Evolutionary conservation across 2,113 vertebrate species (phyloP), one percentile per base, ranked within the genome.

Genomic region (Grallaria varia): DNA sequence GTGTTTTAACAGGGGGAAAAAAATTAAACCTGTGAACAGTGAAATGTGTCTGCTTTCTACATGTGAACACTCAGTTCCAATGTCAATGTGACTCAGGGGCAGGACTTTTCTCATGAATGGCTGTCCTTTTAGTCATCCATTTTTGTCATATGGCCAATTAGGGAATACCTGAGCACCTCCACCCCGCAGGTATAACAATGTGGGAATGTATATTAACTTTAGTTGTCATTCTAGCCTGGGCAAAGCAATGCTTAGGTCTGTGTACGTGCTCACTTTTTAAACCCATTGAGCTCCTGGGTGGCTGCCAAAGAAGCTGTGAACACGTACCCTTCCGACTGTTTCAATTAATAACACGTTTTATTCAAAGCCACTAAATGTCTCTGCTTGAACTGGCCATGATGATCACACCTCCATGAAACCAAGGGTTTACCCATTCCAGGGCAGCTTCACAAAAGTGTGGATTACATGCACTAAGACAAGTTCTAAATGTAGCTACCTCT

Each of bases 41-140:
- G 7, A 80, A 67, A 53, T 10, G 5, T 50, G 39, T 45, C 16
- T 27, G 28, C 42, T 76, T 58, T 49, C n/a, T 79, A 19, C 14
- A 2, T 16, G 25, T 62, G 49, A 69, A 49, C 23, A 55, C 6
- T 7, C 50, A 88, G 42, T 33, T 60, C 39, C 64, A 45, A 5
- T 10, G 35, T 45, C 68, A 74, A 0, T 27, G 37, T 88, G 88
- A 93, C 56, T 84, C 68, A 79, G 53, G 53, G 69, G 53, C 37
- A 81, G 74, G 82, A 72, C 40, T 93, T 64, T 30, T 71, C 63
- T 92, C 21, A 25, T 55, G 77, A 95, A 84, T 79, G 55, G 45
- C 35, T 75, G 47, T 84, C 24, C 59, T 74, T 50, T 84, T 74
- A 71, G 21, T 93, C n/a, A 88, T 35, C 25, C 12, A 6, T 83